Evolutionary conservation across 1,140 invertebrate species (phyloP).

Genomic region (Trichonephila clavipes): DNA sequence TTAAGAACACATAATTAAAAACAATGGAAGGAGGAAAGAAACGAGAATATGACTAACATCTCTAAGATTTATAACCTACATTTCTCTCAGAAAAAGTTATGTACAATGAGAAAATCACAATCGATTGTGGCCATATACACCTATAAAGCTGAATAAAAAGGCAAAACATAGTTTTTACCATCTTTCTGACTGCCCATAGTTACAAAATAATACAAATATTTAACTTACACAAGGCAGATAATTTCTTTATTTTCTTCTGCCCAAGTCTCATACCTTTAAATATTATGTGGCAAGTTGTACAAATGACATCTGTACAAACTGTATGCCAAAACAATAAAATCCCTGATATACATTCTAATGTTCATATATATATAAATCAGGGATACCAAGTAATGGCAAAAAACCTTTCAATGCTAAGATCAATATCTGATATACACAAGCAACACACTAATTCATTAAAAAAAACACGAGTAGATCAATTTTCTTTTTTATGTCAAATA

Average conservation of each 20-base stretch:
- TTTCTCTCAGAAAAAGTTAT: constrained; percentile 74
- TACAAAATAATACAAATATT: constrained; percentile 77
- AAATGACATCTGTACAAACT: constrained; percentile 72
- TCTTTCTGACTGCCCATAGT: constrained; percentile 70
- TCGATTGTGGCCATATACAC: constrained; percentile 68
- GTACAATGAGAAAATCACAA: constrained; percentile 75
- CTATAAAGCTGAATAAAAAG: constrained; percentile 73
- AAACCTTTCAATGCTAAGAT: constrained; percentile 70
- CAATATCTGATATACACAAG: constrained; percentile 67
- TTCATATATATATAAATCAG: constrained; percentile 55
- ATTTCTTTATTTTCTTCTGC: constrained; percentile 53
- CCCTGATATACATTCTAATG: constrained; percentile 62
- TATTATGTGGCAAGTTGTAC: constrained; percentile 71
- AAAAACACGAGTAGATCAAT: neutral
- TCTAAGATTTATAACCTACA: constrained; percentile 68
- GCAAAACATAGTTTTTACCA: constrained; percentile 47
- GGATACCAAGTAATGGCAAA: constrained; percentile 68
- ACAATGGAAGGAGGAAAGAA: constrained; percentile 40
- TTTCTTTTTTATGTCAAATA: neutral
- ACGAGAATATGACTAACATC: constrained; percentile 61
- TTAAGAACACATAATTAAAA: constrained; percentile 57
- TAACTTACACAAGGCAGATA: constrained; percentile 73
- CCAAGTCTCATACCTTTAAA: constrained; percentile 67
- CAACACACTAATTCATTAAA: constrained; percentile 57
- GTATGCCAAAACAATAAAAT: constrained; percentile 75